Evolutionary conservation across 2,888 invertebrate genomes (phyloP).

Genomic region (Ophraella communa): DNA sequence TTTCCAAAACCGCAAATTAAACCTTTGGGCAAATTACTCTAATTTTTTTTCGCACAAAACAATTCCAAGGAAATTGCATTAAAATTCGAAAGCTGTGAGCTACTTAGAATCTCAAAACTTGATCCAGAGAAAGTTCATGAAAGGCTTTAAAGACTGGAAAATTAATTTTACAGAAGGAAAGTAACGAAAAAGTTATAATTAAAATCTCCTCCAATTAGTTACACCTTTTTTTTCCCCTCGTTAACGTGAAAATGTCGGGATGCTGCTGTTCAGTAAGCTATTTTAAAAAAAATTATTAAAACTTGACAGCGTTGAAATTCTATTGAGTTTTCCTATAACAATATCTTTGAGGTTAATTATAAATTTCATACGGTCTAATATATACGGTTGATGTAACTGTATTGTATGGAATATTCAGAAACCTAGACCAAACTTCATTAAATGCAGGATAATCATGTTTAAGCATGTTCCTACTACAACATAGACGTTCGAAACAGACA

Average conservation of each 20-base stretch:
- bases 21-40: no score
- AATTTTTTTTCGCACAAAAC: background rate
- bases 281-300: no score
- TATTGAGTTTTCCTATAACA: no score
- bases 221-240: no score
- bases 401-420: background rate
- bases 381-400: background rate
- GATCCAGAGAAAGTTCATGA: slow-evolving; percentile 3
- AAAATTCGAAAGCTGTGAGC: slow-evolving; percentile 11
- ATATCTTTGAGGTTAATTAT: no score
- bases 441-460: background rate
- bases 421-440: background rate
- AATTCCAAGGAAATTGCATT: slow-evolving; percentile 1
- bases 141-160: slow-evolving; percentile 15
- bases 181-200: slow-evolving; percentile 23
- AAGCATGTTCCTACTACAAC: background rate
- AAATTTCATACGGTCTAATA: no score
- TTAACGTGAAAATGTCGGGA: no score
- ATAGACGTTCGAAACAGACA: slow-evolving; percentile 2
- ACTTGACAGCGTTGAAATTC: no score
- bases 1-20: no score
- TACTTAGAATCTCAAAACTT: slow-evolving; percentile 7
- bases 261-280: no score
- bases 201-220: slow-evolving; percentile 21
- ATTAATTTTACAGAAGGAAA: slow-evolving; percentile 14